phyloP scores from a whole-genome alignment of 2,113 vertebrate species.

The Pitta sordida region DNA sequence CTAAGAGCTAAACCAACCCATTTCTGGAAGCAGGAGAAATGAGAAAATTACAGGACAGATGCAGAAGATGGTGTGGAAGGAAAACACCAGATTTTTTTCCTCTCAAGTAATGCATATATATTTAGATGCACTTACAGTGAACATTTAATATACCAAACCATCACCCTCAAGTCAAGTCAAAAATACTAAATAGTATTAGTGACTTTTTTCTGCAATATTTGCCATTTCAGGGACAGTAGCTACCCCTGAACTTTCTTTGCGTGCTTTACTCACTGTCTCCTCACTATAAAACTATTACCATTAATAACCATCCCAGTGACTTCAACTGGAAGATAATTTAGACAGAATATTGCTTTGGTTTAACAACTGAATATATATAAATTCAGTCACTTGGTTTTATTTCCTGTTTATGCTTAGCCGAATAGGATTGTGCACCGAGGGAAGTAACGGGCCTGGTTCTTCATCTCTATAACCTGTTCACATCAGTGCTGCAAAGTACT shows the following conservation, averaged over 20 bases:
- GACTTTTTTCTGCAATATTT: background rate
- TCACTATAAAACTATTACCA: background rate
- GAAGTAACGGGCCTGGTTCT: background rate
- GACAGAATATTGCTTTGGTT: background rate
- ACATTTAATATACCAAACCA: background rate
- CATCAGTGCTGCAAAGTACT: background rate
- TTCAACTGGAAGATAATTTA: background rate
- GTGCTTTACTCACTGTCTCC: background rate
- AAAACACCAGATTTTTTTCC: constrained; percentile 15
- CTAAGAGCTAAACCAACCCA: background rate
- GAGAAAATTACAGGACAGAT: constrained; percentile 21
- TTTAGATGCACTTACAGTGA: constrained; percentile 25
- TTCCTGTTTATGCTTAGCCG: background rate
- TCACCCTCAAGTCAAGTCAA: background rate
- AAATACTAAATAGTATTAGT: background rate
- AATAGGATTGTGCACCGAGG: background rate
- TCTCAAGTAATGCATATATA: background rate
- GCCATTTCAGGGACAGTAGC: background rate
- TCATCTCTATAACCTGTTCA: background rate
- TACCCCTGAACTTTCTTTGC: background rate
- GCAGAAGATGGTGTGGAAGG: background rate
- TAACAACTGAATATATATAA: background rate
- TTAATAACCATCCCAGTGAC: background rate
- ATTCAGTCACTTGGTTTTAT: background rate
- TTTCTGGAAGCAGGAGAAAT: background rate